Evolutionary conservation across 35 echinoderm and acorn worm species (phyloP).

Genomic region (Apostichopus japonicus): DNA sequence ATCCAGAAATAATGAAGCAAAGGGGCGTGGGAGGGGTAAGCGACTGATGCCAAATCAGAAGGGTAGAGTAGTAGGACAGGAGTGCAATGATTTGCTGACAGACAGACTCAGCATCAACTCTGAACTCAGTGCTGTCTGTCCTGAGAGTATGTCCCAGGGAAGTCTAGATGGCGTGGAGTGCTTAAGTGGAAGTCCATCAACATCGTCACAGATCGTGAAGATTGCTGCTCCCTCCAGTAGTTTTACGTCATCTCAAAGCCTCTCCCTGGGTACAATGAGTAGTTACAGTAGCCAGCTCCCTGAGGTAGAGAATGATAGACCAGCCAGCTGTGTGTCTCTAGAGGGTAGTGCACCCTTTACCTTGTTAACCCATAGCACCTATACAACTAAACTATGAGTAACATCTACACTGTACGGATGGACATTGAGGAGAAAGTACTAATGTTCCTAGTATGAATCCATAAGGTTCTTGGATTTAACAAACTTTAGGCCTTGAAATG

Average conservation of each 20-base stretch:
- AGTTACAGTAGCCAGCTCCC: slow-evolving; percentile 56
- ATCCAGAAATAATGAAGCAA: slow-evolving; percentile 53
- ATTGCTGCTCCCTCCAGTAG: slow-evolving; percentile 21
- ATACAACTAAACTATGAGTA: slow-evolving; percentile 37
- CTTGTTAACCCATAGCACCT: slow-evolving; percentile 15
- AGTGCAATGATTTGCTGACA: slow-evolving; percentile 26
- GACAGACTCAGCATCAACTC: slow-evolving; percentile 69
- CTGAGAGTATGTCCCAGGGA: slow-evolving; percentile 74
- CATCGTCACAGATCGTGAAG: neutral
- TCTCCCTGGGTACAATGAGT: slow-evolving; percentile 27
- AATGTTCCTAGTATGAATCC: neutral
- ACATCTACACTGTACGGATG: neutral
- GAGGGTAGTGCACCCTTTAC: slow-evolving; percentile 47
- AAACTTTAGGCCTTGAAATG: slow-evolving; percentile 30
- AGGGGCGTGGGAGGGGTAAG: slow-evolving; percentile 32
- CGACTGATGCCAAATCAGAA: neutral
- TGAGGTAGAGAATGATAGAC: slow-evolving; percentile 83
- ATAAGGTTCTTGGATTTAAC: neutral
- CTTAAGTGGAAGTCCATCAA: neutral
- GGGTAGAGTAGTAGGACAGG: neutral
- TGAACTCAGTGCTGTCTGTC: slow-evolving; percentile 74
- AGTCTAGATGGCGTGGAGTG: slow-evolving; percentile 58
- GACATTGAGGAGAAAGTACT: neutral
- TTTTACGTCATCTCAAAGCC: slow-evolving; percentile 59
- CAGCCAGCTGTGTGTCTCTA: slow-evolving; percentile 61